A percentile compares a stretch with the other conserved stretches of the same genome.
These are phyloP conservation scores for Belgica antarctica DNA, from an alignment of 2,888 invertebrate genomes.

Conservation along the genomic window DNA sequence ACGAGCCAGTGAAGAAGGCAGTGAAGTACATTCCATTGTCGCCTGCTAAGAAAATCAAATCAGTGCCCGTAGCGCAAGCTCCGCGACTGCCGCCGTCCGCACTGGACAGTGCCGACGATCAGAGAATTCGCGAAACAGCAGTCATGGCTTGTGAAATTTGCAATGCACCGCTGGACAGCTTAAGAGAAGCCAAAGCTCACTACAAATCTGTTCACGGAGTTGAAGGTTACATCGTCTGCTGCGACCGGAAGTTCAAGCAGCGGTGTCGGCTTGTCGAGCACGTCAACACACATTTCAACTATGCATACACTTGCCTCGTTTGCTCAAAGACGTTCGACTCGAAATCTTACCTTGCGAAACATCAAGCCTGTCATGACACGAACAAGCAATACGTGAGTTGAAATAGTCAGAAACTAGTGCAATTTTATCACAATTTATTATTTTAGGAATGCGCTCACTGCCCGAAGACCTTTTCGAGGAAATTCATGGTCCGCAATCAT, in stretches of 20 bases:
- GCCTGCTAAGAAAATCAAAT: background rate
- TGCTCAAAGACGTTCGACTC: conserved; percentile 32
- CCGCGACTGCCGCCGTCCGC: background rate
- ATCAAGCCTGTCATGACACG: conserved; percentile 16
- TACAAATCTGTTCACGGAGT: conserved; percentile 2
- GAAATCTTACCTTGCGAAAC: conserved; percentile 14
- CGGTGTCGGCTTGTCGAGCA: conserved; percentile 30
- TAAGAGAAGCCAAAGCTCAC: conserved; percentile 29
- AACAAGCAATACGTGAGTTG: conserved; percentile 33
- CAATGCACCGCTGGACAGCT: background rate
- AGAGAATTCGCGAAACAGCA: conserved; percentile 28
- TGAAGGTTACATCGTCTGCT: conserved; percentile 32
- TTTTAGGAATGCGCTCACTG: conserved; percentile 51
- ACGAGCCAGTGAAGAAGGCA: background rate
- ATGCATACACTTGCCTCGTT: conserved; percentile 4
- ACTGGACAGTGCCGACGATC: conserved; percentile 29
- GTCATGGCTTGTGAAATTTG: conserved; percentile 19
- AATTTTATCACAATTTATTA: background rate
- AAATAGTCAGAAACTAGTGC: background rate
- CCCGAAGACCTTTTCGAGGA: conserved; percentile 52
- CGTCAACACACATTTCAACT: conserved; percentile 34
- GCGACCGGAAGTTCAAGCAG: conserved; percentile 25
- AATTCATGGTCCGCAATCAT: conserved; percentile 52
- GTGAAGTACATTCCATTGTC: background rate
- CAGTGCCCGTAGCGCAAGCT: background rate